Conservation (phyloP, 2,888 invertebrate genomes). For the Vanessa cardui region DNA sequence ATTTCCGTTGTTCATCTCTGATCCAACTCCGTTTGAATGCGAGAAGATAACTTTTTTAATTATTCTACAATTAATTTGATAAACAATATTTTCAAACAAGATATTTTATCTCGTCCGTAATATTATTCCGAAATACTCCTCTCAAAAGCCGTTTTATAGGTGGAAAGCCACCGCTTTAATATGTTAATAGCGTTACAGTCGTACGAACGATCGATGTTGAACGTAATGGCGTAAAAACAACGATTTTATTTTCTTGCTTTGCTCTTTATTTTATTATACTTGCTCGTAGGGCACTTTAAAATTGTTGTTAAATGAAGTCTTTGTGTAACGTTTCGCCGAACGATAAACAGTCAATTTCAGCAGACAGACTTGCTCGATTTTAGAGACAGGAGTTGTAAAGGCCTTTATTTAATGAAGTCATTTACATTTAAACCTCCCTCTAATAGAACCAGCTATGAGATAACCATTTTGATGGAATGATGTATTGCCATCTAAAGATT, state of each 20-base stretch:
- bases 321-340: slow-evolving; percentile 55
- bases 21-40: slow-evolving; percentile 14
- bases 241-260: slow-evolving; percentile 70
- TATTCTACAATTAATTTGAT: background rate
- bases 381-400: slow-evolving; percentile 59
- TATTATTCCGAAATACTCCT: slow-evolving; percentile 2
- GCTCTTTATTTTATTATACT: slow-evolving; percentile 58
- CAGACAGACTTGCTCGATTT: slow-evolving; percentile 54
- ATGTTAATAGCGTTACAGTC: slow-evolving; percentile 16
- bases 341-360: slow-evolving; percentile 71
- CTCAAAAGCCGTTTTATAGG: slow-evolving; percentile 12
- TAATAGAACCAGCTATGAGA: slow-evolving; percentile 47
- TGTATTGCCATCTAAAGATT: slow-evolving; percentile 50
- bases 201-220: slow-evolving; percentile 16
- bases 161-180: slow-evolving; percentile 15
- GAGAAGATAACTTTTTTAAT: slow-evolving; percentile 1
- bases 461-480: slow-evolving; percentile 55
- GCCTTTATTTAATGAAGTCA: slow-evolving; percentile 64
- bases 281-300: slow-evolving; percentile 60
- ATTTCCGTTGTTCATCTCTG: slow-evolving; percentile 30
- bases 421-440: slow-evolving; percentile 54
- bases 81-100: background rate
- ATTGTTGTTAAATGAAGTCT: slow-evolving; percentile 63
- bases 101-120: background rate
- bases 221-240: slow-evolving; percentile 44